Conservation (phyloP, 1,140 invertebrate species). For the Aporrectodea caliginosa region DNA sequence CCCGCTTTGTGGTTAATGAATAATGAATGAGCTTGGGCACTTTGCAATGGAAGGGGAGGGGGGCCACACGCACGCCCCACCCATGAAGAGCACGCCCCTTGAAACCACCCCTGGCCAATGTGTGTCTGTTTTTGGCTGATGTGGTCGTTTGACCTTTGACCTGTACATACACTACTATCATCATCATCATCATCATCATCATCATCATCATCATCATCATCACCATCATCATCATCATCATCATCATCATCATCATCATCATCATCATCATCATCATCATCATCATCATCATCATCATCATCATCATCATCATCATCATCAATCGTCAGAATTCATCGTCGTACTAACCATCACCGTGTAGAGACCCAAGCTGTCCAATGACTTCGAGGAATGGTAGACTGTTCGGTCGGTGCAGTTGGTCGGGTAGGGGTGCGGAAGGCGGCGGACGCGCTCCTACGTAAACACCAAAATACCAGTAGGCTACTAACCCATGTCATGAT, state of each 20-base stretch:
- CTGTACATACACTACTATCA: too few species aligned
- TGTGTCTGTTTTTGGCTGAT: too few species aligned
- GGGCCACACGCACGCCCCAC: too few species aligned
- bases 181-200: conserved; percentile 28
- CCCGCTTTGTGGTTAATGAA: too few species aligned
- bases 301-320: neutral
- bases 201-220: conserved; percentile 14
- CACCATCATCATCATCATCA: conserved; percentile 19
- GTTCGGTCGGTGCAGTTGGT: neutral
- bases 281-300: conserved; percentile 19
- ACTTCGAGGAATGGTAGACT: neutral
- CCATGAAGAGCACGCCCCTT: too few species aligned
- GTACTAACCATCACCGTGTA: conserved; percentile 1
- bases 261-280: conserved; percentile 12
- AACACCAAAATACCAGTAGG: too few species aligned
- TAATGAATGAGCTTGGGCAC: too few species aligned
- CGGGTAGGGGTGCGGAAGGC: neutral
- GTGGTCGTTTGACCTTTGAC: too few species aligned
- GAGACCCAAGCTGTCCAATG: neutral
- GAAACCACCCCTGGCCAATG: too few species aligned
- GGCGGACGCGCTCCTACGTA: neutral
- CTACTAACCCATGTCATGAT: too few species aligned
- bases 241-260: conserved; percentile 22
- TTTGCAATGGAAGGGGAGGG: too few species aligned
- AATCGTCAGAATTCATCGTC: neutral